phyloP scores from a whole-genome alignment of 2,888 invertebrate genomes.

The Zaprionus obscuricornis region DNA sequence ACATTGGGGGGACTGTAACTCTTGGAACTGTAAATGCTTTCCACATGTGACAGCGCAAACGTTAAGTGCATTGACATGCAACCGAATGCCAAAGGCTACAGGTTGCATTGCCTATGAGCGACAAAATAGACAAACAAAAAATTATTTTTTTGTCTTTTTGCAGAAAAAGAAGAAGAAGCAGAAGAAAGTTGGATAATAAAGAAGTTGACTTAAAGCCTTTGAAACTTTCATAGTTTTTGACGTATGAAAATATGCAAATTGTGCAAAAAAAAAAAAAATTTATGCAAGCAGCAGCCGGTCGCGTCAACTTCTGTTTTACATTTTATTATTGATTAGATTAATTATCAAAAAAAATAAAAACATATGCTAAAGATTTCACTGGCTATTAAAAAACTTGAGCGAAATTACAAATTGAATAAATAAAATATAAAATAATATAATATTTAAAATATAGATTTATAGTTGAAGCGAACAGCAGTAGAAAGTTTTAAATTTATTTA shows the following conservation, averaged over 20 bases:
- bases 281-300: slow-evolving; percentile 4
- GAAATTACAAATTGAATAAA: too few species aligned
- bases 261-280: too few species aligned
- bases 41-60: slow-evolving; percentile 53
- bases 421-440: too few species aligned
- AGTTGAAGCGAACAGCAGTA: too few species aligned
- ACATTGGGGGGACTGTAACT: too few species aligned
- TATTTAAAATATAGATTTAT: too few species aligned
- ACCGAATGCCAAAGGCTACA: slow-evolving; percentile 15
- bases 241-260: slow-evolving; percentile 36
- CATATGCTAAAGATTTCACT: slow-evolving; percentile 33
- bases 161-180: background rate
- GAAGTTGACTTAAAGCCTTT: too few species aligned
- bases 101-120: slow-evolving; percentile 35
- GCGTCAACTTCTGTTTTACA: slow-evolving; percentile 1
- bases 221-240: too few species aligned
- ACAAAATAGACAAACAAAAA: slow-evolving; percentile 1
- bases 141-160: background rate
- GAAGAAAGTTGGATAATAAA: slow-evolving; percentile 10
- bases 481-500: too few species aligned
- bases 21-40: slow-evolving; percentile 45
- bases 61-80: slow-evolving; percentile 62
- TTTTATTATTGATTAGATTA: slow-evolving; percentile 3
- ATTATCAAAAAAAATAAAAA: slow-evolving; percentile 10
- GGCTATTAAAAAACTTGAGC: too few species aligned